These are phyloP conservation scores for Pogonomyrmex californicus DNA, from an alignment of 1,140 invertebrate genomes.

Conservation along the genomic window DNA sequence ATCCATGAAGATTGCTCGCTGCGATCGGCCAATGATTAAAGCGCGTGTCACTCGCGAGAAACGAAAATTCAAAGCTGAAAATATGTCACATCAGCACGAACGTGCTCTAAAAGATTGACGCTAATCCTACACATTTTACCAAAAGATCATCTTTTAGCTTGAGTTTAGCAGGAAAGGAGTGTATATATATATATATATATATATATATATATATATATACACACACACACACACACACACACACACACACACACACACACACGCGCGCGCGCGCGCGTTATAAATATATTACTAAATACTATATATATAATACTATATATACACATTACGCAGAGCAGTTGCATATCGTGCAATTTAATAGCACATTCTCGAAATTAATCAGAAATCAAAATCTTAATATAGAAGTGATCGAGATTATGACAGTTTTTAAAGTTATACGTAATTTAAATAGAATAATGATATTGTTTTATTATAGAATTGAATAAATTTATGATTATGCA, in stretches of 20 bases:
- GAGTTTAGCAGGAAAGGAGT: conserved; percentile 11
- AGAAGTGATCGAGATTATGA: not conserved
- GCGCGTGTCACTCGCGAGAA: conserved; percentile 38
- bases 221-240: too few relatives aligned
- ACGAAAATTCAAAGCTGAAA: conserved; percentile 73
- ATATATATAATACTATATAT: too few relatives aligned
- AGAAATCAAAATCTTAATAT: not conserved
- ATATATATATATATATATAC: too few relatives aligned
- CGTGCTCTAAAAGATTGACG: conserved; percentile 47
- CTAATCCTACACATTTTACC: conserved; percentile 59
- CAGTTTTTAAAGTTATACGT: not conserved
- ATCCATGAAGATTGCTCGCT: conserved; percentile 77
- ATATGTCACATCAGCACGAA: conserved; percentile 70
- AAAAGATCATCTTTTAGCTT: conserved; percentile 19
- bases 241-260: too few relatives aligned
- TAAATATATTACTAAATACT: too few relatives aligned
- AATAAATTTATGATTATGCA: not conserved
- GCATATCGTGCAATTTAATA: not conserved
- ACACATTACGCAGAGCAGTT: too few relatives aligned
- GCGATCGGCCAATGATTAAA: conserved; percentile 70
- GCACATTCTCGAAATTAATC: not conserved
- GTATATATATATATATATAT: not conserved
- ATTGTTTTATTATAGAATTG: not conserved
- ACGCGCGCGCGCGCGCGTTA: too few relatives aligned
- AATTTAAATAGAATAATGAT: not conserved